phyloP scores from a whole-genome alignment of 2,113 vertebrate species.

The Hippocampus barbouri region DNA sequence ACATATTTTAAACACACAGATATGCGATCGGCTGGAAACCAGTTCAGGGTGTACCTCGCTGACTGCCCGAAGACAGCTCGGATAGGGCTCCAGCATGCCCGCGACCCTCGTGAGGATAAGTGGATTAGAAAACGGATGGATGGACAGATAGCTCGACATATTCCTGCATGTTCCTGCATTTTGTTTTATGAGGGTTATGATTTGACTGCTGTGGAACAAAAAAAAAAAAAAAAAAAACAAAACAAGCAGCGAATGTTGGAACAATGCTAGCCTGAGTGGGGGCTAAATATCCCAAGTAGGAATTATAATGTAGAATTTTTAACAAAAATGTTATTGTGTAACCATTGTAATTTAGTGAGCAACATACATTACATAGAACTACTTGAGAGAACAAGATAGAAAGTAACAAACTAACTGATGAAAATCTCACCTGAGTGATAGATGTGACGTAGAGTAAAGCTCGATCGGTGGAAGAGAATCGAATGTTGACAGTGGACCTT shows the following conservation, averaged over 20 bases:
- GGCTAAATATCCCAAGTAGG: no score
- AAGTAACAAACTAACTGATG: neutral
- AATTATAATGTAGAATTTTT: no score
- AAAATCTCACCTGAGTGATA: neutral
- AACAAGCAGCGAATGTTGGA: no score
- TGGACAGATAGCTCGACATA: neutral
- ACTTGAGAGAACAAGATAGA: constrained; percentile 19
- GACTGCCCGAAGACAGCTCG: no score
- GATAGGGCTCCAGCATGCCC: no score
- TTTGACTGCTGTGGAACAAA: no score
- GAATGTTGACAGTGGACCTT: constrained; percentile 24
- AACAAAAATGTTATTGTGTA: neutral
- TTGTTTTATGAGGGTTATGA: no score
- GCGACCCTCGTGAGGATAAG: no score
- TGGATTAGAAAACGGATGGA: no score
- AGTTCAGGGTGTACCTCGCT: no score
- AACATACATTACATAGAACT: no score
- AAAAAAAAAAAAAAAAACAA: no score
- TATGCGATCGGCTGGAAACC: neutral
- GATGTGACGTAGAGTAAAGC: neutral
- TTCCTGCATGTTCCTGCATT: neutral
- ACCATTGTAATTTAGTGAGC: neutral
- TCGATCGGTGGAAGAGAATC: constrained; percentile 23
- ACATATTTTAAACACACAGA: neutral
- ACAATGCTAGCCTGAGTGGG: neutral